Base-by-base conservation (phyloP, 2,113 vertebrate species). In the Variabilichromis moorii region DNA sequence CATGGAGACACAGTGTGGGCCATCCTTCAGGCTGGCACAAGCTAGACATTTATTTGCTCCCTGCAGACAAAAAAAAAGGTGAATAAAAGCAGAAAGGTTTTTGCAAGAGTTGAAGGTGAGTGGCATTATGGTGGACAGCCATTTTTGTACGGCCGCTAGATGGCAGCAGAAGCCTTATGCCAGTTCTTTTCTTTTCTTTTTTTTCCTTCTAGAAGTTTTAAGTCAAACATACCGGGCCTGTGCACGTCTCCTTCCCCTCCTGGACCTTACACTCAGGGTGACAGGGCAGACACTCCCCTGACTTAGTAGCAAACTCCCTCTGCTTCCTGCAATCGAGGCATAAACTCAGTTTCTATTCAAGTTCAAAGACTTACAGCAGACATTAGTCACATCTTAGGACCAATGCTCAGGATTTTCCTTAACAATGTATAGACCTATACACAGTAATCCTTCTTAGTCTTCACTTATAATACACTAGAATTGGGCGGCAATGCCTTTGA, bases 201-300 rank as follows among this genome's bases (percentile, higher is more conserved):
- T 63, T 19, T 21, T 3, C 3, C 5, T 5, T 24, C 9, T 78
- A 57, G 6, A 55, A 10, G 45, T 78, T 73, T 6, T 28, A 57
- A 57, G 11, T 59, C 17, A 57, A 24, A 3, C 94, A n/a, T 97
- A 99, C 98, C 94, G 95, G 97, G 90, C 97, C 98, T 9, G 92
- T 96, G 96, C 98, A 99, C 17, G 97, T 98, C 89, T 94, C 26
- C 78, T 84, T 92, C 63, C 89, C 96, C 37, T 97, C 96, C 53
- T 98, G 96, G 86, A 90, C 96, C 71, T 96, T 96, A 73, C 98
- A 99, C 94, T 98, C 97, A 0, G 96, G 83, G 92, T 98, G 97
- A 86, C 98, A 99, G 24, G 91, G 94, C 90, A 97, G 95, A 91
- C 98, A 99, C 61, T 97, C 96, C 1, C 94, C 59, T 14, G 95